Percentiles rank a stretch among this genome's conserved stretches.
Evolutionary conservation across 2,797 vertebrate genomes (phyloP).

Genomic region (Liparis tanakae): DNA sequence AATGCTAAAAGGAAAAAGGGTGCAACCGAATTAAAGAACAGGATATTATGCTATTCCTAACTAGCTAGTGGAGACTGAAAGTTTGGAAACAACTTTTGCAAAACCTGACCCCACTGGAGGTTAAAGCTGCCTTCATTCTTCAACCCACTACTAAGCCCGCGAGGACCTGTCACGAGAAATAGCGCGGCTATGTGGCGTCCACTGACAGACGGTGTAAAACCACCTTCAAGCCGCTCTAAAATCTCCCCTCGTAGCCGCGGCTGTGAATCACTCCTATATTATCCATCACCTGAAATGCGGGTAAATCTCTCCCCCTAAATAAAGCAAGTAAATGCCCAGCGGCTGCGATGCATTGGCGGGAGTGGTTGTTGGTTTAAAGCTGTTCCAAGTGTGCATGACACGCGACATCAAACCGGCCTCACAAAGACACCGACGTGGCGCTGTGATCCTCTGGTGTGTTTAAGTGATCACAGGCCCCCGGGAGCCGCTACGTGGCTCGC

Average conservation of each 20-base stretch:
- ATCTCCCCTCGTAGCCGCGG: background rate
- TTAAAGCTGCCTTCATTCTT: conserved; percentile 13
- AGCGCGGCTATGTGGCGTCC: conserved; percentile 9
- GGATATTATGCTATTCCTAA: background rate
- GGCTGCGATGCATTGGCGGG: conserved; percentile 38
- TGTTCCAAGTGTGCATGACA: conserved; percentile 41
- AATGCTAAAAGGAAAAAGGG: too few relatives aligned
- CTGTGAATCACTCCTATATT: conserved; percentile 13
- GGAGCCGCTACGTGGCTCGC: conserved; percentile 28
- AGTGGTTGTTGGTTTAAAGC: conserved; percentile 16
- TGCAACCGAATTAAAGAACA: too few relatives aligned
- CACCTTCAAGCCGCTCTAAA: conserved; percentile 19
- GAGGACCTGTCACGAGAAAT: background rate
- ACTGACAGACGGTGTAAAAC: conserved; percentile 15
- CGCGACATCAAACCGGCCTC: conserved; percentile 60
- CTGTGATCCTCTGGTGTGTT: conserved; percentile 43
- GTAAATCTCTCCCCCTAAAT: conserved; percentile 20
- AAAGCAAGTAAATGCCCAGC: conserved; percentile 33
- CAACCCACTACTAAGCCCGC: background rate
- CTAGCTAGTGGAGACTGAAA: background rate
- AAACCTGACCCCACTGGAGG: conserved; percentile 12
- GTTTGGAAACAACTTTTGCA: conserved; percentile 12
- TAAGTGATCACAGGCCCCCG: conserved; percentile 56
- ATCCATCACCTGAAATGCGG: conserved; percentile 34
- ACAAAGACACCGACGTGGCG: conserved; percentile 29